A percentile compares a stretch with the other conserved stretches of the same genome.
These are phyloP conservation scores for Teleogryllus oceanicus DNA, from an alignment of 2,888 invertebrate species.

Conservation along the genomic window DNA sequence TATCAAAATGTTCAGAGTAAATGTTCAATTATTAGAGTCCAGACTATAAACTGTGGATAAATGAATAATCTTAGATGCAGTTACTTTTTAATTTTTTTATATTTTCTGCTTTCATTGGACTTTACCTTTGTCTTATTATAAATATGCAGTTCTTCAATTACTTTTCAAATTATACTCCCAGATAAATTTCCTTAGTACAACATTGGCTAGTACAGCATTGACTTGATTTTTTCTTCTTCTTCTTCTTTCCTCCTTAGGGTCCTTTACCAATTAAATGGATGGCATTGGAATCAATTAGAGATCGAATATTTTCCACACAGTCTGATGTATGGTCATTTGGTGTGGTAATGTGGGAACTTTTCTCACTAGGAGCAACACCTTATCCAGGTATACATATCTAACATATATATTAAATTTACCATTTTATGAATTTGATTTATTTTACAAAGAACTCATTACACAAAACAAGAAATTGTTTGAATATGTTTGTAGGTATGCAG, in stretches of 20 bases:
- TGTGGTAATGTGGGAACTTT: conserved; percentile 86
- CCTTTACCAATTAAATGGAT: conserved; percentile 94
- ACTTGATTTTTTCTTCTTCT: background rate
- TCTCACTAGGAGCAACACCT: conserved; percentile 79
- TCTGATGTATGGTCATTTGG: conserved; percentile 95
- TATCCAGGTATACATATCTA: conserved; percentile 60
- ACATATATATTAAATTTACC: background rate
- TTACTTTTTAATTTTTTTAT: no score
- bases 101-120: no score
- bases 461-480: background rate
- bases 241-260: conserved; percentile 52
- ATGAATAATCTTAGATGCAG: no score
- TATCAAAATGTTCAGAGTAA: no score
- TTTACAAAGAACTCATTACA: background rate
- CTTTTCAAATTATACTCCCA: background rate
- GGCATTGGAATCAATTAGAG: conserved; percentile 88
- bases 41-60: no score
- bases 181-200: background rate
- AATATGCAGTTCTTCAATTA: background rate
- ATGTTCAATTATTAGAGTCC: no score
- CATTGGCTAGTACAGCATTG: background rate
- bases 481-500: conserved; percentile 55
- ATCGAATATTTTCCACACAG: conserved; percentile 87
- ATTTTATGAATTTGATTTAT: background rate
- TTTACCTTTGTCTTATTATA: background rate